A percentile compares a stretch with the other conserved stretches of the same genome.
Evolutionary conservation across 2,113 vertebrate genomes (phyloP).

Genomic region (Nannobrachium achirus): DNA sequence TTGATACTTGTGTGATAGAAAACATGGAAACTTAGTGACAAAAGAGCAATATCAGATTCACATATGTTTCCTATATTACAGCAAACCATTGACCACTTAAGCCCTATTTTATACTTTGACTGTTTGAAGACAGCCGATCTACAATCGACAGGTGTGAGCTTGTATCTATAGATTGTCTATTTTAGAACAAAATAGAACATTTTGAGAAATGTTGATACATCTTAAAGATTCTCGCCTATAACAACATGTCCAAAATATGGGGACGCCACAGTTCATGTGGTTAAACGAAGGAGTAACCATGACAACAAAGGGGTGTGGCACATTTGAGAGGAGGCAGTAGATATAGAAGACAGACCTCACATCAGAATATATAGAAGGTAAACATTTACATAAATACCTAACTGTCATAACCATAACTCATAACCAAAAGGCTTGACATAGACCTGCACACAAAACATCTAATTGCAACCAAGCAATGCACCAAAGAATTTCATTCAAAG

Average conservation of each 20-base stretch:
- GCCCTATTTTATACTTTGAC: neutral
- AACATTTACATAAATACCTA: neutral
- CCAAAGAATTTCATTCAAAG: neutral
- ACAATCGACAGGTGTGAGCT: no score
- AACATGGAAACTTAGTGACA: no score
- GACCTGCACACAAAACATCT: no score
- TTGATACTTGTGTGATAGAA: no score
- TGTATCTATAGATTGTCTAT: no score
- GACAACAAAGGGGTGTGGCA: conserved; percentile 54
- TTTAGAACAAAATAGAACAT: no score
- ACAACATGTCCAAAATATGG: conserved; percentile 7
- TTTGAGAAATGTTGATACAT: no score
- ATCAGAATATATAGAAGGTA: neutral
- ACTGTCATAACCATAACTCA: neutral
- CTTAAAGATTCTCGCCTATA: no score
- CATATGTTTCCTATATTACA: no score
- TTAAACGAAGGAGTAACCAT: conserved; percentile 24
- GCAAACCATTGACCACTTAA: neutral
- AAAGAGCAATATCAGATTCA: no score
- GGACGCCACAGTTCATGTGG: no score
- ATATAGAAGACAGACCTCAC: neutral
- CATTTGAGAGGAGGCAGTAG: conserved; percentile 25
- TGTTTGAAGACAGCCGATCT: no score
- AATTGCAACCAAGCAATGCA: neutral
- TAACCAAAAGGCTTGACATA: neutral